Evolutionary conservation across 2,888 invertebrate species (phyloP), one percentile per base, ranked within the genome.

Genomic region (Asteroscopus sphinx): DNA sequence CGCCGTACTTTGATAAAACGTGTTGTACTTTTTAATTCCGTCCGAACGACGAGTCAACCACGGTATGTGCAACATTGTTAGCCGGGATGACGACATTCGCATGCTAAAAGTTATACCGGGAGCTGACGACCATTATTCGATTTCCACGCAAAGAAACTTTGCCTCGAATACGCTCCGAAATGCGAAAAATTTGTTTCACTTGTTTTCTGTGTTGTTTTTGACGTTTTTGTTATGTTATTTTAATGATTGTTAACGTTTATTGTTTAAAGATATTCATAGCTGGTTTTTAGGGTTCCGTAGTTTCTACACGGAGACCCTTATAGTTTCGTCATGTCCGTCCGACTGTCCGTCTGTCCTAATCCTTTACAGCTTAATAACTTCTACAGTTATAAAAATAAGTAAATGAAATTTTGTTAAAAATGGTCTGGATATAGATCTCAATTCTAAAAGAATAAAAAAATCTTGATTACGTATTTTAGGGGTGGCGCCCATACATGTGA

Each of bases 141-240:
- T 74, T 71, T 62, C 25, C 36, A 66, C 39, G 42, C 35, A 48
- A 65, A 62, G 64, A 53, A 74, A 74, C 51, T 74, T 68, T 57
- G 41, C 28, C 40, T 49, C 16, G 47, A 56, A 49, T 51, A 28
- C 46, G 32, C 41, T 58, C 12, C 15, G 32, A 41, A 63, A 54
- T 65, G 28, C 32, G 36, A 37, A 49, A 51, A 60, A 59, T 28
- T 49, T 48, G 53, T 46, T 33, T 15, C 25, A 6, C 2, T 61
- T 30, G 3, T 11, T 30, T 28, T 16, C 1, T 44, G 28, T 53
- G 45, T 41, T 41, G 30, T 46, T 61, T 48, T 46, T n/a, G n/a
- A n/a, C 17, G 39, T n/a, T 58, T 53, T 57, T 56, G 12, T n/a
- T 21, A 11, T 12, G 6, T 15, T 15, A 6, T 7, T 42, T 17